These are phyloP conservation scores for Brachyhypopomus occidentalis DNA, from an alignment of 2,113 vertebrate genomes.

Conservation along the genomic window DNA sequence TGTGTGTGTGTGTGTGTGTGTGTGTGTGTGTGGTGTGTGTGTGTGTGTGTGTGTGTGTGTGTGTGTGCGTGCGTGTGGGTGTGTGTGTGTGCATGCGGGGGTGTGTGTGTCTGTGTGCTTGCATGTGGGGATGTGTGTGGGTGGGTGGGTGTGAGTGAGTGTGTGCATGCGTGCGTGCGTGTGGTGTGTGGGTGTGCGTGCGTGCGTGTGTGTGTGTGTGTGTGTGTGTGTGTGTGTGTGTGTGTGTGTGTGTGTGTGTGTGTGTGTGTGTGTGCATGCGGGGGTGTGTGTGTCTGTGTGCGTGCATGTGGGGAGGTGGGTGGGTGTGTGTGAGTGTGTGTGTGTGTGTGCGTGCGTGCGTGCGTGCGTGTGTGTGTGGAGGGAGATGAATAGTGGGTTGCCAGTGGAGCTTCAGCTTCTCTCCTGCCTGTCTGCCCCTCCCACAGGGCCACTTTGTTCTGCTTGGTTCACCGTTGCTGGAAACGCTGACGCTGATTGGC, in stretches of 20 bases:
- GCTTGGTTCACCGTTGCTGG: constrained; percentile 63
- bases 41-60: constrained; percentile 1
- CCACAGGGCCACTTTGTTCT: constrained; percentile 64
- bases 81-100: constrained; percentile 25
- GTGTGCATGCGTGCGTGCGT: too few species aligned
- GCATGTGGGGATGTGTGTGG: too few species aligned
- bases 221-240: too few species aligned
- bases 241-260: too few species aligned
- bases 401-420: constrained; percentile 49
- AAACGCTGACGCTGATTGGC: constrained; percentile 56
- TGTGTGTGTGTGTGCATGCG: too few species aligned
- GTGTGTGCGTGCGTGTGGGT: constrained; percentile 14
- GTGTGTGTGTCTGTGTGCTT: too few species aligned
- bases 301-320: too few species aligned
- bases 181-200: too few species aligned
- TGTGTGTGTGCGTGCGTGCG: constrained; percentile 4
- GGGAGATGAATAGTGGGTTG: constrained; percentile 36
- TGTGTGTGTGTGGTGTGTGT: neutral
- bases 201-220: too few species aligned
- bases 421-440: constrained; percentile 54
- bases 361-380: constrained; percentile 22
- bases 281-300: neutral
- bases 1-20: too few species aligned
- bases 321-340: constrained; percentile 7
- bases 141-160: too few species aligned